phyloP scores from a whole-genome alignment of 2,113 vertebrate genomes.

The Eulemur rufifrons region DNA sequence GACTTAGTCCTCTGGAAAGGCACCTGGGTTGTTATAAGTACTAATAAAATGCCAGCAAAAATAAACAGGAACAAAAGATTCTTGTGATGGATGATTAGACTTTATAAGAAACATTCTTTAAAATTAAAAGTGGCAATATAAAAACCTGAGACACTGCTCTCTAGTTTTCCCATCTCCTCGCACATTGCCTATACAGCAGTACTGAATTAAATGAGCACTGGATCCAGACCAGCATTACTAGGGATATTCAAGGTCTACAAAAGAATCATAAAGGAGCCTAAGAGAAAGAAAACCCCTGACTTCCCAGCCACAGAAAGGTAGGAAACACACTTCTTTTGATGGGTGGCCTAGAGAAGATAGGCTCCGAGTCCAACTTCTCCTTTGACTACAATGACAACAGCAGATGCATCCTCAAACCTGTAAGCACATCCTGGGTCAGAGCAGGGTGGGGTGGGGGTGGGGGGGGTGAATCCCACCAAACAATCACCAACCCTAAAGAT shows the following conservation, averaged over 20 bases:
- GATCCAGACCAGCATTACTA: not conserved
- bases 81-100: not conserved
- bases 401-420: not conserved
- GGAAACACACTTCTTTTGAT: not conserved
- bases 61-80: not conserved
- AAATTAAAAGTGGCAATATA: slow-evolving; percentile 41
- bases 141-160: slow-evolving; percentile 8
- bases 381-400: not conserved
- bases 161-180: not conserved
- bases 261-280: slow-evolving; percentile 22
- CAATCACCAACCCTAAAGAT: not conserved
- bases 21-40: not conserved
- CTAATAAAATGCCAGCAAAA: slow-evolving; percentile 30
- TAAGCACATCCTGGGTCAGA: not conserved
- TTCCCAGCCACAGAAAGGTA: not conserved
- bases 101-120: slow-evolving; percentile 30
- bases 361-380: not conserved
- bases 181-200: not conserved
- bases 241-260: not conserved
- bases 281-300: not conserved
- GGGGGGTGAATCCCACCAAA: not conserved
- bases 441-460: no score
- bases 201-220: not conserved
- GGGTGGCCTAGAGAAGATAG: not conserved
- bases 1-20: not conserved